phyloP scores from a whole-genome alignment of 2,888 invertebrate species.

The Prionchulus punctatus region DNA sequence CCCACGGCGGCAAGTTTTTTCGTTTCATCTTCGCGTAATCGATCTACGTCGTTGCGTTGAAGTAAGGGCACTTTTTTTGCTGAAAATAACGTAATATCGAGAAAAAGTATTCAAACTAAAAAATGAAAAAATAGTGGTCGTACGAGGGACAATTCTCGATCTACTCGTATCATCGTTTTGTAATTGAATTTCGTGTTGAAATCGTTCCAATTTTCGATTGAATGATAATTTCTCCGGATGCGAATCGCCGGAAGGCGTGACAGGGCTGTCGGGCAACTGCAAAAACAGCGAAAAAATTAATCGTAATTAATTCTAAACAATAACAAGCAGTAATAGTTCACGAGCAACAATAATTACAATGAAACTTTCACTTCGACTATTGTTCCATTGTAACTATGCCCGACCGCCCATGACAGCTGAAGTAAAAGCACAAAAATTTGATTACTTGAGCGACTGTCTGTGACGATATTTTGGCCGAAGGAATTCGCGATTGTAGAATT shows the following conservation, averaged over 20 bases:
- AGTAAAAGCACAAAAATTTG: too few relatives aligned
- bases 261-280: neutral
- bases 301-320: neutral
- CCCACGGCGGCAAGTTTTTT: conserved; percentile 49
- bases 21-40: conserved; percentile 73
- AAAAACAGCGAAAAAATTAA: neutral
- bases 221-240: conserved; percentile 62
- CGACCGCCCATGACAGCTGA: too few relatives aligned
- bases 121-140: neutral
- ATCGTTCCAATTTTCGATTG: conserved; percentile 80
- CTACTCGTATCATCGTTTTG: neutral
- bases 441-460: too few relatives aligned
- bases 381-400: too few relatives aligned
- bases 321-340: too few relatives aligned
- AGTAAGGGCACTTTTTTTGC: conserved; percentile 13
- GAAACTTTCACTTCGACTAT: too few relatives aligned
- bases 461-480: neutral
- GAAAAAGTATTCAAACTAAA: neutral
- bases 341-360: too few relatives aligned
- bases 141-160: conserved; percentile 4
- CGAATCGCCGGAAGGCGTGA: neutral
- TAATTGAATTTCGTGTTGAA: conserved; percentile 66
- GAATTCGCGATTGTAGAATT: conserved; percentile 11
- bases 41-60: neutral
- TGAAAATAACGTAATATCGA: conserved; percentile 5